These are phyloP conservation scores for Euproctis similis DNA, from an alignment of 2,888 invertebrate genomes.

Conservation along the genomic window DNA sequence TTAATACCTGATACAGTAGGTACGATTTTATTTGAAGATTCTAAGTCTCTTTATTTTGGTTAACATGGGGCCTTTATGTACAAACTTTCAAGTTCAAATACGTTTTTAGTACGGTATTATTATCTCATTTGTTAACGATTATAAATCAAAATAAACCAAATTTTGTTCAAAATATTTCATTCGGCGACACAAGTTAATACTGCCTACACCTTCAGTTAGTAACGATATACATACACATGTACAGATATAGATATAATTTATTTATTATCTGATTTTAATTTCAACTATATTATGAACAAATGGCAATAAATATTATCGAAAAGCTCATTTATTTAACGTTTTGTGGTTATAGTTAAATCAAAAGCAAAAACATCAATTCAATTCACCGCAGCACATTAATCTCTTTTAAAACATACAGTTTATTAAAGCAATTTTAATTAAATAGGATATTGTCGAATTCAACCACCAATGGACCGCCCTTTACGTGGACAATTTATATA, in stretches of 20 bases:
- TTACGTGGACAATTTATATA: conserved; percentile 47
- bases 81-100: too few species aligned
- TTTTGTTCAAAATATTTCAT: too few species aligned
- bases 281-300: conserved; percentile 15
- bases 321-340: conserved; percentile 32
- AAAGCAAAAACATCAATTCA: conserved; percentile 49
- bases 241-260: conserved; percentile 10
- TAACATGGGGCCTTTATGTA: too few species aligned
- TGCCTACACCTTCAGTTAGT: too few species aligned
- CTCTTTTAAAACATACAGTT: conserved; percentile 46
- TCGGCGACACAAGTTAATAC: too few species aligned
- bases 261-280: conserved; percentile 6
- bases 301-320: conserved; percentile 21
- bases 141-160: too few species aligned
- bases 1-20: too few species aligned
- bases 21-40: too few species aligned
- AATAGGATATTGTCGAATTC: conserved; percentile 40
- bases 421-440: conserved; percentile 62
- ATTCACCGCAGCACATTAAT: conserved; percentile 59
- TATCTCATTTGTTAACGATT: too few species aligned
- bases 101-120: too few species aligned
- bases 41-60: too few species aligned
- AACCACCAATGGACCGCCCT: conserved; percentile 34
- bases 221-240: not conserved
- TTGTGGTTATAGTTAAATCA: conserved; percentile 29